Evolutionary conservation across 2,797 vertebrate species (phyloP), one percentile per base, ranked within the genome.

Genomic region (Anguilla megastoma): DNA sequence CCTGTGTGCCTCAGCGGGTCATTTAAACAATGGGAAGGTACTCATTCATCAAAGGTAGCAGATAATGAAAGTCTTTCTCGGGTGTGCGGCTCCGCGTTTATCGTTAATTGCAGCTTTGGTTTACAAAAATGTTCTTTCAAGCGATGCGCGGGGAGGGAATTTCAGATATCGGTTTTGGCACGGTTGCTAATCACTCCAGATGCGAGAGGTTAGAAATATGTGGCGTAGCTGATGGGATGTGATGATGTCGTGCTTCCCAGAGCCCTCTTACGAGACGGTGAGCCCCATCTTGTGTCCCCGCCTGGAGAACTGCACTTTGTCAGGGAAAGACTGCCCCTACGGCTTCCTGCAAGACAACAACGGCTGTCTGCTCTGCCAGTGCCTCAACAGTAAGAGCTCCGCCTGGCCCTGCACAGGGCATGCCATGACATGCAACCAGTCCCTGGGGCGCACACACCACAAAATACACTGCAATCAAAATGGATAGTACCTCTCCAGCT

Each of bases 341-440:
- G 96, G 96, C 89, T 97, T 97, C 92, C 93, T 94, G 54, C 96
- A 96, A 85, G 95, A 97, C 91, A 89, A 85, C n/a, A 96, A 95
- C 24, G 96, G 96, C 89, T 97, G 96, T 88, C 94, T 97, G 60
- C 95, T 97, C 84, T 97, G 96, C 93, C 95, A 96, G 66, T 97
- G 96, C 91, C 94, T 96, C 89, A 94, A 89, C 89, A 96, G 96
- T 97, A 93, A 96, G 96, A 94, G 21, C 41, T 54, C 12, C 18
- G 0, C 16, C 27, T 58, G 56, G 41, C 41, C 24, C 79, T 24
- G 21, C 21, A 12, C 21, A 5, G 41, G 45, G 41, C 79, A 50
- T n/a, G 79, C 45, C 45, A 3, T n/a, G 79, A 48, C 50, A 84
- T 4, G 50, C 58, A 14, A 30, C 58, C 85, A 86, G 56, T 10